Percentiles rank a stretch among this genome's conserved stretches.
These are phyloP conservation scores for Oryzias sinensis DNA, from an alignment of 2,797 vertebrate genomes.

Conservation along the genomic window DNA sequence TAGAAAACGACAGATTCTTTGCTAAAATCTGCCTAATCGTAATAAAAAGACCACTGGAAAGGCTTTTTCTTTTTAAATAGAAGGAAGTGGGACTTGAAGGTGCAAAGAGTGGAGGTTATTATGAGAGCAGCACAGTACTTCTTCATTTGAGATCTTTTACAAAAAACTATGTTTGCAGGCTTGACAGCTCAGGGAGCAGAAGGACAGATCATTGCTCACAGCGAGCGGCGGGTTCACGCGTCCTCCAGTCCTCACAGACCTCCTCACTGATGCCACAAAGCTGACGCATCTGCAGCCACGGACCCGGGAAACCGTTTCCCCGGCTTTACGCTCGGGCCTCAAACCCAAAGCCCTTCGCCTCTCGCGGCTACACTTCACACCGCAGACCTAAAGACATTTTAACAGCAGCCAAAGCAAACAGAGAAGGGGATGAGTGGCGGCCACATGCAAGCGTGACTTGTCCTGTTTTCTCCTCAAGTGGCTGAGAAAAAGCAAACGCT, in stretches of 20 bases:
- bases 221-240: conserved; percentile 55
- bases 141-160: background rate
- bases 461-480: conserved; percentile 53
- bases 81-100: conserved; percentile 4
- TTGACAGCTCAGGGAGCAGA: conserved; percentile 46
- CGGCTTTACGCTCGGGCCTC: conserved; percentile 49
- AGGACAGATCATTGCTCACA: conserved; percentile 70
- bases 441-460: conserved; percentile 53
- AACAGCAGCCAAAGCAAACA: conserved; percentile 61
- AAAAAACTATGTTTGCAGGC: conserved; percentile 20
- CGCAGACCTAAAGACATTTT: conserved; percentile 59
- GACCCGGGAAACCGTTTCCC: conserved; percentile 25
- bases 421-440: conserved; percentile 41
- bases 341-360: conserved; percentile 55
- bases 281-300: conserved; percentile 58
- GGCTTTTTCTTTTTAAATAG: no score
- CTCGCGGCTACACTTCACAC: conserved; percentile 64
- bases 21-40: no score
- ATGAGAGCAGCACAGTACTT: background rate
- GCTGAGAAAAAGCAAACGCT: conserved; percentile 64
- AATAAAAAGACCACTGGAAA: no score
- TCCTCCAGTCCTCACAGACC: conserved; percentile 49
- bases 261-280: conserved; percentile 72
- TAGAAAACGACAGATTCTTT: no score
- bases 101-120: conserved; percentile 4